Base-by-base conservation (phyloP, 2,797 vertebrate genomes). In the Nannoperca australis region DNA sequence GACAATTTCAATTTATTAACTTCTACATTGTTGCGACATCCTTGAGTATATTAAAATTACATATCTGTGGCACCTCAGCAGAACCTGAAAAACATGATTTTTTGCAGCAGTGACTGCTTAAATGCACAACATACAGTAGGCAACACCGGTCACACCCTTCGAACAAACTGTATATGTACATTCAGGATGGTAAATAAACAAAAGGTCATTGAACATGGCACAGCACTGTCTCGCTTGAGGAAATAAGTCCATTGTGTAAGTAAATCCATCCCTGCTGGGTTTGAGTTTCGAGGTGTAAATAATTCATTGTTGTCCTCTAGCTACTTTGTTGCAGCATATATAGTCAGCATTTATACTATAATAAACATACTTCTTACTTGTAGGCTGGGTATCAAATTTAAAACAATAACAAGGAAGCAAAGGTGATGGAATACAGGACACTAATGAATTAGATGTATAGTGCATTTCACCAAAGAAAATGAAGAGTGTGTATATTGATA, bases 281-380 rank as follows among this genome's bases (percentile, higher is more conserved):
- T 87, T 83, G 58, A 73, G 81, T 91, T 92, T 87, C 75, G 0
- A 18, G n/a, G 17, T 63, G 64, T 93, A 73, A 92, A 93, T 93
- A 86, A 93, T 93, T 93, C 2, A 93, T 9, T 22, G 40, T 20
- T 63, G 49, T 77, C 77, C 73, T 74, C 50, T 30, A 34, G 61
- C 66, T 69, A 30, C 38, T 38, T 62, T 44, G 11, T 30, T 13
- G 24, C 45, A 69, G 17, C 58, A 42, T 42, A 20, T 27, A 36
- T 53, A 42, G 55, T 77, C 3, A 27, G 24, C 24, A 27, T 7
- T 62, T 68, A 34, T 50, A 65, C 44, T 12, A 22, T 20, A 45
- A 72, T 62, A 62, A 63, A 63, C 42, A n/a, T 2, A 73, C 24
- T 62, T 58, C 7, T 53, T 36, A 71, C n/a, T 9, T 49, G 27